Conservation (phyloP, 1,140 invertebrate genomes). For the Drosophila micromelanica region DNA sequence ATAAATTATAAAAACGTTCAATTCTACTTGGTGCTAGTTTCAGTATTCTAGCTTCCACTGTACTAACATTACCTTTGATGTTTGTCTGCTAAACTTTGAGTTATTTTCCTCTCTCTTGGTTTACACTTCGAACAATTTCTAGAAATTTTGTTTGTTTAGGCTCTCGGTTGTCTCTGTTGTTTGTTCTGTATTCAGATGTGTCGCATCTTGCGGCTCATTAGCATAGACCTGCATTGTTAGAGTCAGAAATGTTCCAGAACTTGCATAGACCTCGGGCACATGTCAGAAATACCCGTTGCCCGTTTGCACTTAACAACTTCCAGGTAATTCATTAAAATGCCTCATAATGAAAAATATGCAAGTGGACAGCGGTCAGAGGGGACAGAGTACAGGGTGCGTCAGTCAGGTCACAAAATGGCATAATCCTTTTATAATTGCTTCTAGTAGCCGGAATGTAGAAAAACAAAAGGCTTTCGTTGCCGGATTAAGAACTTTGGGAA, state of each 20-base stretch:
- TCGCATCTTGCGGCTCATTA: slow-evolving; percentile 18
- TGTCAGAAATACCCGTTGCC: slow-evolving; percentile 5
- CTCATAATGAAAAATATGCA: slow-evolving; percentile 55
- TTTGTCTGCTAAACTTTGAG: not conserved
- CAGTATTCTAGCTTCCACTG: not conserved
- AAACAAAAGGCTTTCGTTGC: slow-evolving; percentile 72
- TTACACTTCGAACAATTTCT: slow-evolving; percentile 1
- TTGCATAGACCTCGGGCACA: not conserved
- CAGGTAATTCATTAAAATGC: slow-evolving; percentile 78
- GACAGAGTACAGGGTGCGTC: not conserved
- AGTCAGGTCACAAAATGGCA: slow-evolving; percentile 56
- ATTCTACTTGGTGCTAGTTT: too few relatives aligned
- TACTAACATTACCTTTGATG: not conserved
- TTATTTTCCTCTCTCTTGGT: not conserved
- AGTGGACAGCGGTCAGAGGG: not conserved
- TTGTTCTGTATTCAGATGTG: not conserved
- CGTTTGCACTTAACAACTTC: slow-evolving; percentile 63
- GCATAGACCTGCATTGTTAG: slow-evolving; percentile 2
- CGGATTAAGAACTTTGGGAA: slow-evolving; percentile 75
- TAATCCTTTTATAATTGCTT: slow-evolving; percentile 82
- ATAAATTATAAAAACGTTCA: too few relatives aligned
- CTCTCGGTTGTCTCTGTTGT: not conserved
- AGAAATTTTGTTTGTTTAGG: slow-evolving; percentile 6
- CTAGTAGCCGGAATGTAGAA: slow-evolving; percentile 71
- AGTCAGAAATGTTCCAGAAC: slow-evolving; percentile 1